Percentiles rank a stretch among this genome's conserved stretches.
Evolutionary conservation across 2,113 vertebrate genomes (phyloP).

Genomic region (Corythaeola cristata): DNA sequence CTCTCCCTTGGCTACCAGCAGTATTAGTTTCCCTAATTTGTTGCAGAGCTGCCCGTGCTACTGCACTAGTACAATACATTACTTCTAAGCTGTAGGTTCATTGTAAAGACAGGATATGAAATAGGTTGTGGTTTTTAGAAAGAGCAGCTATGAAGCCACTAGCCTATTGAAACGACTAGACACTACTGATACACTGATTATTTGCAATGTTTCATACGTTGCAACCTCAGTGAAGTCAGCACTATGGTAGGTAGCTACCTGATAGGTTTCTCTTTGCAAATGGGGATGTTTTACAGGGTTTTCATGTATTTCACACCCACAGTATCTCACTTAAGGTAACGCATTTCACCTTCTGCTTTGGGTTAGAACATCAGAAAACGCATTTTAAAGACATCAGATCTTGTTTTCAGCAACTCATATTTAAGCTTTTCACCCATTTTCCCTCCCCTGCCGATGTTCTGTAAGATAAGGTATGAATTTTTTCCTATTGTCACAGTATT

Average conservation of each 20-base stretch:
- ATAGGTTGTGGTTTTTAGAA: not conserved
- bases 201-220: not conserved
- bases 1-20: not conserved
- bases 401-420: not conserved
- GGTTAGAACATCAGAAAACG: not conserved
- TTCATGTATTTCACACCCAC: not conserved
- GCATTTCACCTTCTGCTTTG: not conserved
- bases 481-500: slow-evolving; percentile 28
- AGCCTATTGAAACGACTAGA: not conserved
- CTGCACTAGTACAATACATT: not conserved
- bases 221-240: not conserved
- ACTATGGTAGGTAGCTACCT: not conserved
- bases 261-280: not conserved
- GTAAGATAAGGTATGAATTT: not conserved
- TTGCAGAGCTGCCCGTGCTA: not conserved
- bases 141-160: not conserved
- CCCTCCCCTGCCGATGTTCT: not conserved
- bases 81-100: not conserved
- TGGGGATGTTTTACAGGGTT: not conserved
- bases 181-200: not conserved
- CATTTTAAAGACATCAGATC: not conserved
- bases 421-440: not conserved
- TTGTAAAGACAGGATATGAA: not conserved
- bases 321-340: not conserved
- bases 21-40: not conserved